These are phyloP conservation scores for Aurelia aurita complex sp. Pacific DNA, from an alignment of 30 jellyfish, hydroid and myxozoan species.

Conservation along the genomic window DNA sequence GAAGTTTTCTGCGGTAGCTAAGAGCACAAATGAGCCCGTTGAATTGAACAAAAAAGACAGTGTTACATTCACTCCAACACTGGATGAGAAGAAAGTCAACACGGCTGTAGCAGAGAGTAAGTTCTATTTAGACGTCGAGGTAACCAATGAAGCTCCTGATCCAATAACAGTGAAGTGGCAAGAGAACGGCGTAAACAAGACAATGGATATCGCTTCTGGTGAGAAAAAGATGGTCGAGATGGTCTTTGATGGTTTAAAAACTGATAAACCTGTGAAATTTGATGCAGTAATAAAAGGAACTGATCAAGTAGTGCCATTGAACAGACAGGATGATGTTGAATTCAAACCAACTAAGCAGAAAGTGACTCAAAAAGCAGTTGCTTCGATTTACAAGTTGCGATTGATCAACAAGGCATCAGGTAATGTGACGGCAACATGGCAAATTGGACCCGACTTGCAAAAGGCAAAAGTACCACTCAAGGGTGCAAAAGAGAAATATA, in stretches of 20 bases:
- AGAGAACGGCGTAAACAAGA: background rate
- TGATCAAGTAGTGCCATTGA: conserved; percentile 13
- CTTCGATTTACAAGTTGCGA: conserved; percentile 14
- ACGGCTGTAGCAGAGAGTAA: conserved; percentile 11
- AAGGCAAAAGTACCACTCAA: conserved; percentile 2
- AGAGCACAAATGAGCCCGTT: conserved; percentile 20
- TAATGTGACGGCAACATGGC: conserved; percentile 1
- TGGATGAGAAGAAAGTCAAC: background rate
- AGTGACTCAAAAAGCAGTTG: background rate
- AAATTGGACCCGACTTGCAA: background rate
- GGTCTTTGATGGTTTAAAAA: conserved; percentile 1
- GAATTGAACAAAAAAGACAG: conserved; percentile 18
- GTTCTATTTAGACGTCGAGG: conserved; percentile 23
- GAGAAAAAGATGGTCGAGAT: background rate
- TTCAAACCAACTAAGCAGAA: conserved; percentile 15
- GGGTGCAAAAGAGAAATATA: background rate
- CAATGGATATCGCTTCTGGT: conserved; percentile 9
- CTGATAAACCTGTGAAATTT: conserved; percentile 20
- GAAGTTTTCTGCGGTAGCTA: conserved; percentile 12
- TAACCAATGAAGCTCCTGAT: conserved; percentile 32
- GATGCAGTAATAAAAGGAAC: conserved; percentile 21
- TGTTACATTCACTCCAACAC: conserved; percentile 1
- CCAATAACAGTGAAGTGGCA: conserved; percentile 39
- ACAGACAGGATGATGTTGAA: conserved; percentile 7
- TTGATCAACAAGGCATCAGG: conserved; percentile 25